Evolutionary conservation across 2,113 vertebrate species (phyloP), one percentile per base, ranked within the genome.

Genomic region (Melanerpes formicivorus): DNA sequence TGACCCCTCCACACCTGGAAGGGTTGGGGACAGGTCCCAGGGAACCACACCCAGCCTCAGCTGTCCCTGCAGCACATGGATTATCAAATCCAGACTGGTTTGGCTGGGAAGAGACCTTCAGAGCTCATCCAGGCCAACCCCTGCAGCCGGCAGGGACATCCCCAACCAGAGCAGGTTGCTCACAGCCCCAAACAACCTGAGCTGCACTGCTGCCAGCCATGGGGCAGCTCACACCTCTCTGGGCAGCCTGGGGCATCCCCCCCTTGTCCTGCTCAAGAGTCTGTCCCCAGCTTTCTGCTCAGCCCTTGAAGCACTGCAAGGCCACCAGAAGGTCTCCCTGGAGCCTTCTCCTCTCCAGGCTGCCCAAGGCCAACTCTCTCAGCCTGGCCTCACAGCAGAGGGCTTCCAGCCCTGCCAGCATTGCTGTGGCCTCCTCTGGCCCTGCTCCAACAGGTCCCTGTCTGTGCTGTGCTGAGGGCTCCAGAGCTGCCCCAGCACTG

Each of bases 41-140:
- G 2, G 69, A 89, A 9, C 40, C n/a, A 26, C 62, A 54, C 16
- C 32, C 56, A 32, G 25, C 19, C 70, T 30, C 1, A 2, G 40
- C 42, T 17, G 46, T 48, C 46, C 64, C 59, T 26, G 9, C 0
- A 2, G 59, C 26, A 56, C 0, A 0, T 60, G 46, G 21, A 50
- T 34, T n/a, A 52, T 32, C 16, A 30, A 70, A 25, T 52, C 30
- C 23, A 18, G 64, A 65, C 18, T 44, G 64, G 64, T 32, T 70
- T 32, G 66, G 66, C 16, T 23, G 14, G 66, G 22, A 69, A 44
- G 29, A 11, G 30, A 32, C 22, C 21, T 50, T 50, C 48, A 22
- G 32, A 50, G 21, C 14, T 34, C 21, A 32, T 23, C 22, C 11
- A 18, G 46, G 46, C n/a, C 21, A 44, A 48, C 30, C 29, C 44